A percentile compares a stretch with the other conserved stretches of the same genome.
Evolutionary conservation across 2,113 vertebrate genomes (phyloP).

Genomic region (Cepphus grylle): DNA sequence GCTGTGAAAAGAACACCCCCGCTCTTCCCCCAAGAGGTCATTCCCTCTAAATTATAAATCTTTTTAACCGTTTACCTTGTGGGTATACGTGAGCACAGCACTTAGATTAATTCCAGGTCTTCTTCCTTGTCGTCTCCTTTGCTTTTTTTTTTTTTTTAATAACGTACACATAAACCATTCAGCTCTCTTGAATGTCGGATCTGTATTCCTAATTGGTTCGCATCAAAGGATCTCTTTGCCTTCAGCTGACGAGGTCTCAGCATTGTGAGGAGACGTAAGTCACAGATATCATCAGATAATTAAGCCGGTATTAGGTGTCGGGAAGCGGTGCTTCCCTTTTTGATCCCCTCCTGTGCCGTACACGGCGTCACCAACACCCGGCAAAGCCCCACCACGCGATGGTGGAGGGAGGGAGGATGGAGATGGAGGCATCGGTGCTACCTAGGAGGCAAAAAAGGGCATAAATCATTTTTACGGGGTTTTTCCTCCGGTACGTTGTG

Average conservation of each 20-base stretch:
- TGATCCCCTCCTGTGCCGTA: not conserved
- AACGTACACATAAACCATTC: not conserved
- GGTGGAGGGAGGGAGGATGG: not conserved
- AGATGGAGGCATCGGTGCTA: not conserved
- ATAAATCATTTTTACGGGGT: accelerated
- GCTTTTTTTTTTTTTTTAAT: not conserved
- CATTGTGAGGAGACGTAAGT: not conserved
- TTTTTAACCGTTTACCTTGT: conserved; percentile 31
- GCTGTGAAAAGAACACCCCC: conserved; percentile 25
- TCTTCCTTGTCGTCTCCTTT: not conserved
- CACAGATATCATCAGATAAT: not conserved
- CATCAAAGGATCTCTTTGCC: conserved; percentile 59
- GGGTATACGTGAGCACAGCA: not conserved
- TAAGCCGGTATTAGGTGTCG: not conserved
- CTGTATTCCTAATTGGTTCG: conserved; percentile 58
- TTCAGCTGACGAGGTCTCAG: conserved; percentile 13
- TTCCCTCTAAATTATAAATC: conserved; percentile 17
- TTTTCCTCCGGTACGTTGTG: not conserved
- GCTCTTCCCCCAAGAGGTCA: conserved; percentile 25
- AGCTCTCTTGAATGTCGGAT: not conserved
- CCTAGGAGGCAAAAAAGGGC: not conserved
- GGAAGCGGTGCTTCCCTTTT: not conserved
- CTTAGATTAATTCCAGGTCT: conserved; percentile 54
- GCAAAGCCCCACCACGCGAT: not conserved
- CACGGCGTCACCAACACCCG: accelerated